Conservation (phyloP, 2,888 invertebrate genomes). For the Itoplectis maculator region DNA sequence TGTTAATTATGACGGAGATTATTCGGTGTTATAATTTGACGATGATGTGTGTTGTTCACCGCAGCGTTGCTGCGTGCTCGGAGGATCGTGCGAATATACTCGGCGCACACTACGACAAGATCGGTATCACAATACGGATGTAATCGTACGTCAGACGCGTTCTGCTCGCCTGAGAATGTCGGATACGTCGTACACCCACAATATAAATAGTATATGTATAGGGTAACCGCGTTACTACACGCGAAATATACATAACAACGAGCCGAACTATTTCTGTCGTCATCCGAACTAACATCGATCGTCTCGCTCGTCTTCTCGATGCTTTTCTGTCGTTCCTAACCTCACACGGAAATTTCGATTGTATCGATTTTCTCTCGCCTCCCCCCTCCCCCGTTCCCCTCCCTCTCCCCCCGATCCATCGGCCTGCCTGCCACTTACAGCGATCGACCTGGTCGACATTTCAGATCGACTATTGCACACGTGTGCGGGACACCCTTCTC, state of each 20-base stretch:
- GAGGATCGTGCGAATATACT: conserved; percentile 33
- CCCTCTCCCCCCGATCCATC: too few relatives aligned
- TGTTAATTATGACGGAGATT: conserved; percentile 1
- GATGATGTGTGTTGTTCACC: conserved; percentile 7
- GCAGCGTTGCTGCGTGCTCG: conserved; percentile 18
- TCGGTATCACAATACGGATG: conserved; percentile 82
- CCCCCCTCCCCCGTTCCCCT: neutral
- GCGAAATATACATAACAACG: conserved; percentile 1
- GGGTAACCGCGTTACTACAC: conserved; percentile 36
- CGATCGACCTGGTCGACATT: conserved; percentile 65
- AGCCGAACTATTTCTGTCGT: conserved; percentile 51
- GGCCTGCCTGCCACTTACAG: too few relatives aligned
- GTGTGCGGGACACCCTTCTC: neutral
- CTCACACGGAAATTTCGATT: conserved; percentile 66
- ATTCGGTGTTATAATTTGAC: conserved; percentile 36
- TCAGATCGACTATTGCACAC: conserved; percentile 55
- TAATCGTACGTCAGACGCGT: conserved; percentile 79
- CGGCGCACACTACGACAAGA: conserved; percentile 73
- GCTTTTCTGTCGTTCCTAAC: conserved; percentile 57
- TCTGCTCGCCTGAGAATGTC: conserved; percentile 71
- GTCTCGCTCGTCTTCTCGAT: conserved; percentile 23
- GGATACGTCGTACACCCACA: conserved; percentile 60
- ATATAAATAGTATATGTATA: conserved; percentile 15
- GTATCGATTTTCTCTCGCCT: conserved; percentile 63
- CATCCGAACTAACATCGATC: conserved; percentile 43